phyloP scores from a whole-genome alignment of 92 coral and sea anemone species.

The Anthopleura xanthogrammica region DNA sequence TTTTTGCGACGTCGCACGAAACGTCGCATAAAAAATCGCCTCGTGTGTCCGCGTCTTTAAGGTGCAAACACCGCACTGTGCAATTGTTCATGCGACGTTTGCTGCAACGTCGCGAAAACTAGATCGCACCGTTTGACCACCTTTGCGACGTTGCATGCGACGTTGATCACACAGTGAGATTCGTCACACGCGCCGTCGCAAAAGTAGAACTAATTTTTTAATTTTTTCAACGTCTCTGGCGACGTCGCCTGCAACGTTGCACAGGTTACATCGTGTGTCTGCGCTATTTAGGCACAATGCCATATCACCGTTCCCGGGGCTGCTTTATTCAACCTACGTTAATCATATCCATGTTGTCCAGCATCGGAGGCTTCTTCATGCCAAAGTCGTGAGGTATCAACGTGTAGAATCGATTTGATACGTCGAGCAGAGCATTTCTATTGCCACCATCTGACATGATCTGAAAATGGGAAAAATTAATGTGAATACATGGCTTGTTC shows the following conservation, averaged over 20 bases:
- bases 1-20: too few relatives aligned
- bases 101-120: too few relatives aligned
- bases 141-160: too few relatives aligned
- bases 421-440: slow-evolving; percentile 74
- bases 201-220: neutral
- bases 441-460: slow-evolving; percentile 64
- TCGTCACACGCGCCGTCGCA: too few relatives aligned
- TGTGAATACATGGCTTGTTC: neutral
- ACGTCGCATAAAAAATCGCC: too few relatives aligned
- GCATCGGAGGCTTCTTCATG: slow-evolving; percentile 88
- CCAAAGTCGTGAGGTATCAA: slow-evolving; percentile 99
- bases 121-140: too few relatives aligned
- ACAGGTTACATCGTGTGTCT: too few relatives aligned
- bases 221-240: neutral
- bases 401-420: slow-evolving; percentile 94
- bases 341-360: slow-evolving; percentile 88
- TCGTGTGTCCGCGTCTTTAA: too few relatives aligned
- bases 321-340: slow-evolving; percentile 41
- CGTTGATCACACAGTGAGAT: neutral
- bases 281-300: too few relatives aligned
- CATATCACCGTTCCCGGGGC: neutral
- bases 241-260: too few relatives aligned
- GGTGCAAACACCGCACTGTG: too few relatives aligned
- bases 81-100: too few relatives aligned
- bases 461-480: neutral